Conservation (phyloP, 2,113 vertebrate genomes). For the Mirza zaza region DNA sequence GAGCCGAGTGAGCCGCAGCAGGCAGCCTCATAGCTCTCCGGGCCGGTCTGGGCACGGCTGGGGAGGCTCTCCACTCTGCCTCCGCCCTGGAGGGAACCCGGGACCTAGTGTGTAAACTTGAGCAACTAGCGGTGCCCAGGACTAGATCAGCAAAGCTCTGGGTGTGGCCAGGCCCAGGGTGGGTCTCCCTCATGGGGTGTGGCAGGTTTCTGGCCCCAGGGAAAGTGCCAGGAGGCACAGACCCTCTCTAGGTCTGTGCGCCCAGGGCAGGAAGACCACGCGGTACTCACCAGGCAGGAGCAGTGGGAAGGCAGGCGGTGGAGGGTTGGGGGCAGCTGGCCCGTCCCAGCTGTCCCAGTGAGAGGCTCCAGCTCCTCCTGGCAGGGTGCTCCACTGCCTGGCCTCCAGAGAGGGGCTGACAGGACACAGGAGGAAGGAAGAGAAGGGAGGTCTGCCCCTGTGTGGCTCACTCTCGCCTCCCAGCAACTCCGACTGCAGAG, state of each 20-base stretch:
- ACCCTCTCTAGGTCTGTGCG: background rate
- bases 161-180: background rate
- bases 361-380: slow-evolving; percentile 70
- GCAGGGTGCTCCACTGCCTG: background rate
- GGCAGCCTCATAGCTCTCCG: background rate
- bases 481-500: background rate
- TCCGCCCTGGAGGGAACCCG: background rate
- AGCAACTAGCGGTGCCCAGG: fast-evolving
- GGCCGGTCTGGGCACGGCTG: background rate
- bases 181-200: background rate
- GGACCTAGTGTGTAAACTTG: background rate
- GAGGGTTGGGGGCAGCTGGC: background rate
- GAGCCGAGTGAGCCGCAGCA: no score
- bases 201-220: background rate
- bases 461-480: background rate
- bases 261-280: background rate
- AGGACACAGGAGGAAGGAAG: background rate
- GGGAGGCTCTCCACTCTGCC: background rate
- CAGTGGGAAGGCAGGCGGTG: slow-evolving; percentile 73
- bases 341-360: background rate
- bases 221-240: background rate
- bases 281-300: slow-evolving; percentile 86
- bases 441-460: background rate
- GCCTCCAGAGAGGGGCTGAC: slow-evolving; percentile 26
- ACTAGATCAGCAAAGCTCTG: background rate